Conservation (phyloP, 2,797 vertebrate species). For the Acanthornis magna region DNA sequence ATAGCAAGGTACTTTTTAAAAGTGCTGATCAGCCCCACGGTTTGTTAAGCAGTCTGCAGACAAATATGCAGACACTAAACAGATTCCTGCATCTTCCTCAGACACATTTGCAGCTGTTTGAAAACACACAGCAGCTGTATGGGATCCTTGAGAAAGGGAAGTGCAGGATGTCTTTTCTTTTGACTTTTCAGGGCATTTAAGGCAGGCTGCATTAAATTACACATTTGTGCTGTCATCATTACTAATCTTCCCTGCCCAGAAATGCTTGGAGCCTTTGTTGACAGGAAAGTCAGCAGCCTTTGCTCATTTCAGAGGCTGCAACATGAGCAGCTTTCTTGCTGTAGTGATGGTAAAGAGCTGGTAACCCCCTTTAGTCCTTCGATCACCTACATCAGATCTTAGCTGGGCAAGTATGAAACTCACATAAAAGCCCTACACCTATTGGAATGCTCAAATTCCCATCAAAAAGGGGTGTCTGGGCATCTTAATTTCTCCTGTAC, state of each 20-base stretch:
- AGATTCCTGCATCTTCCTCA: background rate
- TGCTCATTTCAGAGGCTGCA: background rate
- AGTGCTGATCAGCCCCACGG: background rate
- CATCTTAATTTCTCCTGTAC: background rate
- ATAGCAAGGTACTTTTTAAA: background rate
- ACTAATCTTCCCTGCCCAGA: background rate
- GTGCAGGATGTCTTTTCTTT: background rate
- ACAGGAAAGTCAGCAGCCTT: background rate
- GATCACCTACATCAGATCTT: background rate
- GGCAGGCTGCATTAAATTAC: background rate
- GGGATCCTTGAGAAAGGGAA: background rate
- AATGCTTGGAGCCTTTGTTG: background rate
- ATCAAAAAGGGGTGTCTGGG: background rate
- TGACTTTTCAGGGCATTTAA: background rate
- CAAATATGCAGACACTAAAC: slow-evolving; percentile 14
- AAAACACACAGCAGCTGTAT: background rate
- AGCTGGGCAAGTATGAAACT: background rate
- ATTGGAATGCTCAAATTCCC: background rate
- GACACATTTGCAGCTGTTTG: slow-evolving; percentile 10
- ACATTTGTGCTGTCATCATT: background rate
- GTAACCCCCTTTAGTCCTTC: background rate
- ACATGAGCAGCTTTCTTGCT: background rate
- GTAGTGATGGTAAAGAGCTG: background rate
- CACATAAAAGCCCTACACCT: background rate
- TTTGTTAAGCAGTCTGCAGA: background rate